Conservation (phyloP, 2,888 invertebrate species). For the Horisme vitalbata region DNA sequence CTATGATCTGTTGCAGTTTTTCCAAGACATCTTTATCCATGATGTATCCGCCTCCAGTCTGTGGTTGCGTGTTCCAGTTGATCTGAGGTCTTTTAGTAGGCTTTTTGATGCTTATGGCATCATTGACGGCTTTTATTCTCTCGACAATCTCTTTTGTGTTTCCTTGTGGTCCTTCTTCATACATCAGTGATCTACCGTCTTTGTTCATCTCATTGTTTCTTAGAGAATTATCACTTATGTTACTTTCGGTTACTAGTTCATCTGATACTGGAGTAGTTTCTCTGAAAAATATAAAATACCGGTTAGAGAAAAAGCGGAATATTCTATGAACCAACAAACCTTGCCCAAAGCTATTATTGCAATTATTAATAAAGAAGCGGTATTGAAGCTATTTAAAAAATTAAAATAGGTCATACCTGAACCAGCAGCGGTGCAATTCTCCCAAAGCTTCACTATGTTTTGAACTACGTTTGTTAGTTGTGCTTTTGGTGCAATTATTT, state of each 20-base stretch:
- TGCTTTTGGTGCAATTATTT: constrained; percentile 39
- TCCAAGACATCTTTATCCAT: constrained; percentile 63
- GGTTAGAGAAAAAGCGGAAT: background rate
- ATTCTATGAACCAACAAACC: constrained; percentile 8
- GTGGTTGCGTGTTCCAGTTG: constrained; percentile 52
- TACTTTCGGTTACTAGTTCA: constrained; percentile 29
- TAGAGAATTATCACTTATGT: constrained; percentile 30
- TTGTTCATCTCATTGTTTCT: constrained; percentile 33
- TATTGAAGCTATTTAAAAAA: constrained; percentile 48
- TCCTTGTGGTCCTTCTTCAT: constrained; percentile 45
- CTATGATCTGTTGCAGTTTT: constrained; percentile 67
- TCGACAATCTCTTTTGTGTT: constrained; percentile 73
- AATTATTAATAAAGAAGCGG: constrained; percentile 39
- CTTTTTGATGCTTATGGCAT: constrained; percentile 57
- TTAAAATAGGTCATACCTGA: constrained; percentile 67
- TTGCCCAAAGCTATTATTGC: constrained; percentile 25
- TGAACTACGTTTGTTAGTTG: constrained; percentile 51
- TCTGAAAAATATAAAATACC: constrained; percentile 48
- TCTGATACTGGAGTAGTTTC: constrained; percentile 34
- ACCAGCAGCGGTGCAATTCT: constrained; percentile 45
- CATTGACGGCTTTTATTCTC: constrained; percentile 81
- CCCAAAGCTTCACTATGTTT: constrained; percentile 40
- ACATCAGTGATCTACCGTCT: constrained; percentile 49
- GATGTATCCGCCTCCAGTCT: constrained; percentile 48
- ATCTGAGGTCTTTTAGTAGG: constrained; percentile 51